Conservation (phyloP, 2,797 vertebrate species). For the Threskiornis aethiopicus region DNA sequence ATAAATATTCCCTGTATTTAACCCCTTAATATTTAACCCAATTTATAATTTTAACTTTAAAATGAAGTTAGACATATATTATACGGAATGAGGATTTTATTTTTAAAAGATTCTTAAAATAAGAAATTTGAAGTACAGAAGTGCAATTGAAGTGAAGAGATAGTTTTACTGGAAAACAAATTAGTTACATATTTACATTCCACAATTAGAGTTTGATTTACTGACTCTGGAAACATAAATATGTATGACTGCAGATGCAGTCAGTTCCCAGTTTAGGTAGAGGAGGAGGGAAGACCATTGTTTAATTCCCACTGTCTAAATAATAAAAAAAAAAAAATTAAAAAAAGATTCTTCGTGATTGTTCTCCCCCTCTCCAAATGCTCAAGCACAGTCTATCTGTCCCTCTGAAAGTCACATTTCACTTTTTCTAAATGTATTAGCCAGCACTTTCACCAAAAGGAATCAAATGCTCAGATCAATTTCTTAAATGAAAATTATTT, state of each 20-base stretch:
- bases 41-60: neutral
- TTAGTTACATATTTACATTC: neutral
- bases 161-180: neutral
- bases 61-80: neutral
- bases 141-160: neutral
- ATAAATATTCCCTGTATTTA: neutral
- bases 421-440: neutral
- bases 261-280: neutral
- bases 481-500: neutral
- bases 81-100: neutral
- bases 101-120: neutral
- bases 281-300: neutral
- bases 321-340: neutral
- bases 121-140: neutral
- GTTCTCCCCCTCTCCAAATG: neutral
- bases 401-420: neutral
- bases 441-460: neutral
- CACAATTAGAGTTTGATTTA: neutral
- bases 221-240: neutral
- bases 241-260: neutral
- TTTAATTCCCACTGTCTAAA: neutral
- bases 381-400: fast-evolving
- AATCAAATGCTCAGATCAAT: neutral
- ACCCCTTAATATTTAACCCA: neutral
- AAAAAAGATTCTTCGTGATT: neutral